Evolutionary conservation across 2,113 vertebrate species (phyloP), one percentile per base, ranked within the genome.

Genomic region (Takifugu bimaculatus): DNA sequence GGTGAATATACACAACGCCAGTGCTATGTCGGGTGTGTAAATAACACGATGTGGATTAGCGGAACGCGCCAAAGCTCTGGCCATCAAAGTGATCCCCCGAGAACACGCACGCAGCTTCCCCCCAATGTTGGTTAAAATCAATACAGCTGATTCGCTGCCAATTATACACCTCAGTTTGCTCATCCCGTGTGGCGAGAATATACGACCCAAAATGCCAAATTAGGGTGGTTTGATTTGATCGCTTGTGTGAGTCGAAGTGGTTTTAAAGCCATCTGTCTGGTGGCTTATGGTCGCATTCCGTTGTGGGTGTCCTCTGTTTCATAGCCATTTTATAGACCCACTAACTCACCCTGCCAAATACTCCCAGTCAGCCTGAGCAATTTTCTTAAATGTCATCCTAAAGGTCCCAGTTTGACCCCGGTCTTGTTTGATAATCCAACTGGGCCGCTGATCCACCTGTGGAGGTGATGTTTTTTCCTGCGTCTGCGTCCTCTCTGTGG

Each of bases 1-100:
- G 68, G 65, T 54, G 69, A 63, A 72, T 26, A 60, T 42, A 79
- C 58, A 68, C 70, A 74, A 78, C 73, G 63, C 64, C 57, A 68
- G 73, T 2, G 63, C 29, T 5, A 65, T 75, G 70, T 55, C 3
- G 49, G 58, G 70, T 78, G 77, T 68, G 77, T 81, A 72, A 80
- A 74, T 78, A 82, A 82, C 82, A 70, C 27, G 11, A 53, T 45
- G 65, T 25, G 70, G 81, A 87, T 88, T 87, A 87, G 77, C 45
- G 10, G 10, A 20, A 50, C 75, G 59, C 75, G 82, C 71, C 70
- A 63, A 80, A 57, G 15, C 70, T 63, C 48, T 55, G 53, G 63
- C 65, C 63, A 68, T 77, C 66, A 80, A 80, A 87, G 14, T 68
- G 72, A 75, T 77, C 63, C 65, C 42, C 32, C 55, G 12, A 13